phyloP scores from a whole-genome alignment of 2,797 vertebrate species.

The Coregonus sp. region DNA sequence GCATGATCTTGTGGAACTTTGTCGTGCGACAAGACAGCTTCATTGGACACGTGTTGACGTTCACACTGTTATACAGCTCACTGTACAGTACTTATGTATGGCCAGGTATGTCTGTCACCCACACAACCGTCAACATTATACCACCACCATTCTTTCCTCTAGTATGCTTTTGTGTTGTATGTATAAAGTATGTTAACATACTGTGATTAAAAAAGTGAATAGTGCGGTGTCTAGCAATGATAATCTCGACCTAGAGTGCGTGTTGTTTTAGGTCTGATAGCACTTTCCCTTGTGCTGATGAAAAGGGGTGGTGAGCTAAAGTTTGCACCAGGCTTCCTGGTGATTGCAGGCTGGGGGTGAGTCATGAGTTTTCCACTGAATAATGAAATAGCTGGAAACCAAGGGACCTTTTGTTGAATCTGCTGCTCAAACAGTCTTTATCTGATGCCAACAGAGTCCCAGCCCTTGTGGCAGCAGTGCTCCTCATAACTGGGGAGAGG shows the following conservation, averaged over 20 bases:
- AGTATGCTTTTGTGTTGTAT: not conserved
- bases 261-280: slow-evolving; percentile 83
- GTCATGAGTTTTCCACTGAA: slow-evolving; percentile 49
- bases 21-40: slow-evolving; percentile 82
- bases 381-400: not conserved
- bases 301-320: slow-evolving; percentile 80
- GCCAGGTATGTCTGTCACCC: slow-evolving; percentile 82
- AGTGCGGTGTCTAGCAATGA: not conserved
- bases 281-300: slow-evolving; percentile 85
- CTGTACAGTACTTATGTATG: slow-evolving; percentile 93
- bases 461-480: slow-evolving; percentile 78
- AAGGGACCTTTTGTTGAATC: not conserved
- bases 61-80: slow-evolving; percentile 86
- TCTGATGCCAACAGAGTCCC: slow-evolving; percentile 78
- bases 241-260: not conserved
- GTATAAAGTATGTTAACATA: not conserved
- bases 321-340: slow-evolving; percentile 77
- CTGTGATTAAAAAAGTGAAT: not conserved
- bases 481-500: slow-evolving; percentile 82
- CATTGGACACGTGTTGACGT: slow-evolving; percentile 84
- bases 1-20: slow-evolving; percentile 94
- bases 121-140: not conserved
- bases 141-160: not conserved
- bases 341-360: slow-evolving; percentile 94
- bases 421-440: slow-evolving; percentile 20